phyloP scores from a whole-genome alignment of 2,888 invertebrate genomes.

The Drosophila kuntzei region DNA sequence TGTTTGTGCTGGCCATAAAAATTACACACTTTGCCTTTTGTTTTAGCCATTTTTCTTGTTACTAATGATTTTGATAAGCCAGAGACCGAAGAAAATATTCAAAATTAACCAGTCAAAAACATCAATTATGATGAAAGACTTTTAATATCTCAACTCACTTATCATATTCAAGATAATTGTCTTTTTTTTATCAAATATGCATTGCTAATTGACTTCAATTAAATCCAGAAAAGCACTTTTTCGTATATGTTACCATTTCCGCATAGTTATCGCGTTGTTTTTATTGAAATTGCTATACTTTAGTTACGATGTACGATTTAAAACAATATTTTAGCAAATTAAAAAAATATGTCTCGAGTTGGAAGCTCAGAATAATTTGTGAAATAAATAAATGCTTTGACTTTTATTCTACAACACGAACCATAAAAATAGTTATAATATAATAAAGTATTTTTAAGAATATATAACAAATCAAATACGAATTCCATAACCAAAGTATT shows the following conservation, averaged over 20 bases:
- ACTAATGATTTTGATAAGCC: slow-evolving; percentile 60
- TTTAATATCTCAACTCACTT: slow-evolving; percentile 6
- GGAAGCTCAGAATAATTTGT: too few relatives aligned
- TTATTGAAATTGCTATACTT: too few relatives aligned
- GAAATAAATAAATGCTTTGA: too few relatives aligned
- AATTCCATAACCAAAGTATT: too few relatives aligned
- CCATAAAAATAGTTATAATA: too few relatives aligned
- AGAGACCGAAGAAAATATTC: slow-evolving; percentile 31
- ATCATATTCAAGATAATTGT: slow-evolving; percentile 4
- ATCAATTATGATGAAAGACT: slow-evolving; percentile 39
- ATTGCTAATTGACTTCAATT: slow-evolving; percentile 1
- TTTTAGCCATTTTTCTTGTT: slow-evolving; percentile 61
- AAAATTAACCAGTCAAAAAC: slow-evolving; percentile 43
- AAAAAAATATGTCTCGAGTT: too few relatives aligned
- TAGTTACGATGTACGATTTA: too few relatives aligned
- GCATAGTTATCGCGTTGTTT: background rate
- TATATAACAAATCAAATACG: too few relatives aligned
- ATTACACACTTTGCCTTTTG: slow-evolving; percentile 65
- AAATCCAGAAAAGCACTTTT: background rate
- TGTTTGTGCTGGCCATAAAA: slow-evolving; percentile 57
- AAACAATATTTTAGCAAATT: too few relatives aligned
- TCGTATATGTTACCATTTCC: background rate
- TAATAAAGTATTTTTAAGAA: too few relatives aligned
- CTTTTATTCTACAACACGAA: too few relatives aligned
- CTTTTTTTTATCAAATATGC: slow-evolving; percentile 1